phyloP scores from a whole-genome alignment of 2,797 vertebrate genomes.

The Hylomyscus alleni region DNA sequence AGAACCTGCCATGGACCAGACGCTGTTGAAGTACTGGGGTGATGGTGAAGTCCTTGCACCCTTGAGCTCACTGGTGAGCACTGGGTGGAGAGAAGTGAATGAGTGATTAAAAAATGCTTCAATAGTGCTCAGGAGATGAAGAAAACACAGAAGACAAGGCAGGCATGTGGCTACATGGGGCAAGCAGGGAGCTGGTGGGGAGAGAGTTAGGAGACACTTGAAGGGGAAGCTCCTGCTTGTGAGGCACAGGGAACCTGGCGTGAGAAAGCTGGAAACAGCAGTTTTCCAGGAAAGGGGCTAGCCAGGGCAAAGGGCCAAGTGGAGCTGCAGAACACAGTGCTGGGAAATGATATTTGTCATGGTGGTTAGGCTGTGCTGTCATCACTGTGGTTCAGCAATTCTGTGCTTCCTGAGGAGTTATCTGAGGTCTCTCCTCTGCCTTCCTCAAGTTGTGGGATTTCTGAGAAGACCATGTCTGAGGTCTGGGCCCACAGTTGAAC shows the following conservation, averaged over 20 bases:
- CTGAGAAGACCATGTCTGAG: constrained; percentile 28
- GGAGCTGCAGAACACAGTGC: neutral
- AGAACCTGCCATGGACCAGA: neutral
- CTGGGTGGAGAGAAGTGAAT: neutral
- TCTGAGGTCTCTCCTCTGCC: neutral
- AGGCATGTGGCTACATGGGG: neutral
- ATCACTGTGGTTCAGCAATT: neutral
- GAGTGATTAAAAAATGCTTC: neutral
- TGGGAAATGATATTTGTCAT: neutral
- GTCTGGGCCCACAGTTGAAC: neutral
- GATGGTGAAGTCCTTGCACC: too few relatives aligned
- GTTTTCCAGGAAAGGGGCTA: constrained; percentile 40
- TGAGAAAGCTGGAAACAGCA: neutral
- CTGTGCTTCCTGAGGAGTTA: neutral
- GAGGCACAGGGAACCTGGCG: neutral
- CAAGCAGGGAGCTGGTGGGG: neutral
- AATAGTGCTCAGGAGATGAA: neutral
- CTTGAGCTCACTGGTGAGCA: neutral
- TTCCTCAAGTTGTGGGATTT: neutral
- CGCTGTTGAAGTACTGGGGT: neutral
- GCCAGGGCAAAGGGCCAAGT: neutral
- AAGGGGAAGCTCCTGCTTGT: neutral
- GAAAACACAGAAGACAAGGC: neutral
- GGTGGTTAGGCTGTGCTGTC: neutral
- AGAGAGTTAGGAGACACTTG: neutral